Evolutionary conservation across 2,888 invertebrate species (phyloP), one percentile per base, ranked within the genome.

Genomic region (Machimus atricapillus): DNA sequence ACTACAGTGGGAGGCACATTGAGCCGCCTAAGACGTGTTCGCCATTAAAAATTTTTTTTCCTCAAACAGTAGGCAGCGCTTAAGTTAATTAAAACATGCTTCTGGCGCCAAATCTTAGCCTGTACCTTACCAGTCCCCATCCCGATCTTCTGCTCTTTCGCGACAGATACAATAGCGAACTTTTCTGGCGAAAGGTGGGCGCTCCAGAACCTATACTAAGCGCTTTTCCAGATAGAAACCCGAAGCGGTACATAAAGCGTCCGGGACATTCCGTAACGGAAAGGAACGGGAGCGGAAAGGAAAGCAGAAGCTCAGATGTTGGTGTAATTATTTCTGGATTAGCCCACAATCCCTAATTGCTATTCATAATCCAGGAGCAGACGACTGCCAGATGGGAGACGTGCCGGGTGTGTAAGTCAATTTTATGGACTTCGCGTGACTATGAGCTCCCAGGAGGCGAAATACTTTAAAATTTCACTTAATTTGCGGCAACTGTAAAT

Each of bases 281-380:
- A 16, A 23, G 58, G 23, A 58, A n/a, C 23, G 9, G 79, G 19
- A 79, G 43, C 23, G 46, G 19, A 79, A 79, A 79, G 23, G 66
- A 34, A 34, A 34, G 34, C 7, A 34, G 4, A 31, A 66, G 66
- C 82, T 82, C 82, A 82, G 82, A 82, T 82, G 82, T 82, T 82
- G 82, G 58, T 82, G 82, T 58, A 82, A 82, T 58, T 82, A 82
- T 82, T 82, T 82, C 82, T 82, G 82, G 82, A 82, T 82, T 82
- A 82, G 82, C 82, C 66, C 40, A 37, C 82, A 82, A 82, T 82
- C 82, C 82, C 82, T 82, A 82, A 82, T 82, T 82, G 82, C 82
- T 82, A 82, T 58, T 82, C 82, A 82, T 82, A 82, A 82, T 82
- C 82, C 82, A 56, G 82, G 23, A 58, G 82, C 66, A 82, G 82